Base-by-base conservation (phyloP, 1,140 invertebrate species). In the Ganaspis sp. region DNA sequence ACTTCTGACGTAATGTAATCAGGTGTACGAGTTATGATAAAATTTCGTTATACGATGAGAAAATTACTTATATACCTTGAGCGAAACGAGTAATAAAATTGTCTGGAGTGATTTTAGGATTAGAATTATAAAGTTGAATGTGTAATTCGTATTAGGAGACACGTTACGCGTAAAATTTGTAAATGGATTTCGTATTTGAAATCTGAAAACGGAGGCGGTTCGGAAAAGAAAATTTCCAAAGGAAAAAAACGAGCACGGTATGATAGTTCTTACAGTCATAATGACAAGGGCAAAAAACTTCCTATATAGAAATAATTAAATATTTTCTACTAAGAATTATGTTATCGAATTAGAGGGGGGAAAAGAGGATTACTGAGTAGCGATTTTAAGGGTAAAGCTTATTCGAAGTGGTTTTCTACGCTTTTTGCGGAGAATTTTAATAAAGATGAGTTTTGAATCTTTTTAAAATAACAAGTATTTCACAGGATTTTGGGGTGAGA, bases 281-380 rank as follows among this genome's bases (percentile, higher is more conserved):
- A n/a, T 58, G 69, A 77, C 73, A 77, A 81, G 76, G 38, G 80
- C 75, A 79, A 23, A 73, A 73, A 83, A 83, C 72, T 74, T 79
- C 81, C 83, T 87, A 84, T 80, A 72, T 84, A 83, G 85, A 83
- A 86, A 81, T 85, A 82, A 87, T 88, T 83, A 85, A 87, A 83
- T 90, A 90, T 90, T 90, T 91, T 90, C 87, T 91, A 90, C 88
- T 84, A 86, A 87, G 64, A 82, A 79, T 86, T 86, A 85, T 76
- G 76, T 75, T 40, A 38, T 29, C 23, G 26, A 64, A 64, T 64
- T 64, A 64, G 58, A 64, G 45, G 45, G 37, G 40, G 17, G 5
- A 49, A 49, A 64, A 64, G 29, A 26, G 26, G 6, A 5, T 64
- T 26, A 9, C 54, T 9, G 54, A 64, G 15, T 29, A 29, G 58